These are phyloP conservation scores for Sebastes paucispinis DNA, from an alignment of 2,797 vertebrate genomes.

Conservation along the genomic window DNA sequence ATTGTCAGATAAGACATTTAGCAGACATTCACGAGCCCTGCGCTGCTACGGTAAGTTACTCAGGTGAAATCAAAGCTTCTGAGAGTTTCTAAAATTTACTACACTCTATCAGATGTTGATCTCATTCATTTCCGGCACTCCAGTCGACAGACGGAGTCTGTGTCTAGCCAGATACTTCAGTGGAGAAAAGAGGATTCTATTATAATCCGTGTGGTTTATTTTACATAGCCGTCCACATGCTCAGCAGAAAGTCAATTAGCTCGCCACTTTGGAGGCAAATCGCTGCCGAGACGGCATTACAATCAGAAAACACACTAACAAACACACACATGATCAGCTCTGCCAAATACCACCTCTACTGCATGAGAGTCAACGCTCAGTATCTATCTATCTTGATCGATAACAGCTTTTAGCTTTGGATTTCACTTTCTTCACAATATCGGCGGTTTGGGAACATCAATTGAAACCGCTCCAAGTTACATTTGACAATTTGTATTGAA, in stretches of 20 bases:
- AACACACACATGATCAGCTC: background rate
- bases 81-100: conserved; percentile 44
- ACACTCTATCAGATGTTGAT: conserved; percentile 41
- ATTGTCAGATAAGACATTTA: background rate
- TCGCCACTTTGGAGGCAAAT: conserved; percentile 63
- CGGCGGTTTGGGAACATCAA: conserved; percentile 16
- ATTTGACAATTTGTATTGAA: conserved; percentile 13
- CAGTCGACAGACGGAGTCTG: conserved; percentile 19
- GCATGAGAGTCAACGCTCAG: conserved; percentile 46
- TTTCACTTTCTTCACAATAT: conserved; percentile 56
- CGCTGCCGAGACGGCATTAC: conserved; percentile 41
- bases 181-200: conserved; percentile 47
- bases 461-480: conserved; percentile 27
- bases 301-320: conserved; percentile 33
- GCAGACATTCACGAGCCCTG: background rate
- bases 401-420: conserved; percentile 65
- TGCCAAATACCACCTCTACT: conserved; percentile 36
- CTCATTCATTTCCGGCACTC: conserved; percentile 35
- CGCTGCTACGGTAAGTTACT: background rate
- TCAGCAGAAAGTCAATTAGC: conserved; percentile 73
- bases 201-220: conserved; percentile 57
- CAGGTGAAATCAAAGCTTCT: conserved; percentile 40
- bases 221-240: conserved; percentile 64
- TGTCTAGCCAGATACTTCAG: conserved; percentile 37
- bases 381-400: conserved; percentile 45